Evolutionary conservation across 2,113 vertebrate species (phyloP).

Genomic region (Symphodus melops): DNA sequence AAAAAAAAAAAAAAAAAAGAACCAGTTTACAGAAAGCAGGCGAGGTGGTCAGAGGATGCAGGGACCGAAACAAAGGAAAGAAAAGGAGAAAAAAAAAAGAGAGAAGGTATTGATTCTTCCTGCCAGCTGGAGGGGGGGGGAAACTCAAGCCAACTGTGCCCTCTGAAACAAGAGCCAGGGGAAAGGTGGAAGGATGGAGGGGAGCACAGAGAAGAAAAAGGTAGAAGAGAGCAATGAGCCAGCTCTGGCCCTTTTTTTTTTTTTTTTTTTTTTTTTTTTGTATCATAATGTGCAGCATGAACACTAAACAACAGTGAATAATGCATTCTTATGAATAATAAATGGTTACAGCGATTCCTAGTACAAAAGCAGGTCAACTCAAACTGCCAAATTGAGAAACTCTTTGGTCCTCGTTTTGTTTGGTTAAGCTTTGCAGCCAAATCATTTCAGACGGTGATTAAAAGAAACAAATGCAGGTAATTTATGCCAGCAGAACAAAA

Average conservation of each 20-base stretch:
- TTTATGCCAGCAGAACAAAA: conserved; percentile 13
- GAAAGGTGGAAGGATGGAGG: conserved; percentile 33
- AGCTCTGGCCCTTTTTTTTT: not conserved
- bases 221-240: conserved; percentile 6
- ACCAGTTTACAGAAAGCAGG: conserved; percentile 10
- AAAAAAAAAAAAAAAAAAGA: no score
- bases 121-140: conserved; percentile 33
- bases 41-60: conserved; percentile 34
- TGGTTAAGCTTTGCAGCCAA: not conserved
- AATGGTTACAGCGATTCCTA: conserved; percentile 14
- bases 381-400: conserved; percentile 1
- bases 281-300: conserved; percentile 18
- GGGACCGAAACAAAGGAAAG: conserved; percentile 30
- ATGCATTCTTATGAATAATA: conserved; percentile 35
- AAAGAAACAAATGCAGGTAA: conserved; percentile 6
- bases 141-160: conserved; percentile 55
- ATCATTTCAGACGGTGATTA: not conserved
- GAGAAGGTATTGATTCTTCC: conserved; percentile 57
- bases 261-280: no score
- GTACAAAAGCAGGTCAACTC: not conserved
- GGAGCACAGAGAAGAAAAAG: not conserved
- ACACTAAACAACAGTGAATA: conserved; percentile 15
- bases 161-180: conserved; percentile 64
- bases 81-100: conserved; percentile 28
- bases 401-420: not conserved